Conservation (phyloP, 2,888 invertebrate species). For the Endomychus coccineus region DNA sequence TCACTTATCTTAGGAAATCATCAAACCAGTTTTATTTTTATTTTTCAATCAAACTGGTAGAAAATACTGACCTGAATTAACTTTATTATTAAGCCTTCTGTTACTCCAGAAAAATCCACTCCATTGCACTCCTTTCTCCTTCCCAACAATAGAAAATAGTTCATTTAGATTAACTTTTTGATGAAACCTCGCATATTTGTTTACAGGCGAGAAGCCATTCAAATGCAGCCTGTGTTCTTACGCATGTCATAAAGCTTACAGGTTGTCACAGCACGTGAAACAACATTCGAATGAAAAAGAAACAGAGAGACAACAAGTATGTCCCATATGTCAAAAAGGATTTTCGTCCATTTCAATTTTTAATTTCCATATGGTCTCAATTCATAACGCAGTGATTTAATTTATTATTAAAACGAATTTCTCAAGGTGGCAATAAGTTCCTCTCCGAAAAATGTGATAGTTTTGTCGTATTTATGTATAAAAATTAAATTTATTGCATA, state of each 20-base stretch:
- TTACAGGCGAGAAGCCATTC: constrained; percentile 34
- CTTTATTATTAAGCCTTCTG: too few species aligned
- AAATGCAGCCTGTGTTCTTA: constrained; percentile 36
- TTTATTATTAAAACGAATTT: too few species aligned
- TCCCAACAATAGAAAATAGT: background rate
- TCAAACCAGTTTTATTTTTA: too few species aligned
- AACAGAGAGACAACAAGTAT: constrained; percentile 6
- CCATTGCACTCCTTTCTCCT: background rate
- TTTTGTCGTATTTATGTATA: too few species aligned
- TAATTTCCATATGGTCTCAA: constrained; percentile 10
- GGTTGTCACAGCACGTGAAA: constrained; percentile 36
- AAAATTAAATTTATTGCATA: too few species aligned
- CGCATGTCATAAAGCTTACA: constrained; percentile 34
- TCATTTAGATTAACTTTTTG: background rate
- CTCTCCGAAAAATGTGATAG: too few species aligned
- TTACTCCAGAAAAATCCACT: background rate
- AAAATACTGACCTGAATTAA: too few species aligned
- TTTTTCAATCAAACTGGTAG: too few species aligned
- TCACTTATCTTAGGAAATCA: too few species aligned
- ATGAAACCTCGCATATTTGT: constrained; percentile 1
- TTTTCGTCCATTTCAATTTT: constrained; percentile 13
- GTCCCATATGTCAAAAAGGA: constrained; percentile 10
- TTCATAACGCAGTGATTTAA: constrained; percentile 12
- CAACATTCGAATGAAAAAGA: constrained; percentile 21
- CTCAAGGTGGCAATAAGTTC: too few species aligned